Percentiles rank a stretch among this genome's conserved stretches.
These are phyloP conservation scores for Tadarida brasiliensis DNA, from an alignment of 2,797 vertebrate genomes.

Conservation along the genomic window DNA sequence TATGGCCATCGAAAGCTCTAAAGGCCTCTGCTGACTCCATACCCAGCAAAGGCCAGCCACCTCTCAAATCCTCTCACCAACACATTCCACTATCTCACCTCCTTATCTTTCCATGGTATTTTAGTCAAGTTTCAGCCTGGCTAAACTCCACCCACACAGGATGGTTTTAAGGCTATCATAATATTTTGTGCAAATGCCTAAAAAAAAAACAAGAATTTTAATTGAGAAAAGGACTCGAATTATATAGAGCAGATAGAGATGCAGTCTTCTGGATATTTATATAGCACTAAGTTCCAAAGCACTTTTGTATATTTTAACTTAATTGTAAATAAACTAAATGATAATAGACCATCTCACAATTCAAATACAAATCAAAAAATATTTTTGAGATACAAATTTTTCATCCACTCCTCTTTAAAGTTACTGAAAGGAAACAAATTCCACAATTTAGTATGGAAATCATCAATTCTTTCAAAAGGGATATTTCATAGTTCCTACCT, in stretches of 20 bases:
- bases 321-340: not conserved
- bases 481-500: not conserved
- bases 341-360: not conserved
- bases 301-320: not conserved
- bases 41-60: not conserved
- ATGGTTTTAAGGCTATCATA: not conserved
- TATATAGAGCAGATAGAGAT: not conserved
- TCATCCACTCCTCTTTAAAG: not conserved
- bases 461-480: not conserved
- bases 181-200: not conserved
- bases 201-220: slow-evolving; percentile 16
- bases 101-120: not conserved
- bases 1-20: not conserved
- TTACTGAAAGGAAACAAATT: not conserved
- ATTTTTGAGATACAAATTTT: not conserved
- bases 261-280: not conserved
- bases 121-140: not conserved
- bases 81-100: not conserved
- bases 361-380: slow-evolving; percentile 2
- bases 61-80: not conserved
- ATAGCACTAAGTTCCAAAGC: not conserved
- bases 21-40: not conserved
- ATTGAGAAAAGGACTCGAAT: not conserved
- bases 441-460: not conserved
- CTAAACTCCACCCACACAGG: not conserved